A percentile compares a stretch with the other conserved stretches of the same genome.
Conservation (phyloP, 2,888 invertebrate genomes). For the Noctua janthina region DNA sequence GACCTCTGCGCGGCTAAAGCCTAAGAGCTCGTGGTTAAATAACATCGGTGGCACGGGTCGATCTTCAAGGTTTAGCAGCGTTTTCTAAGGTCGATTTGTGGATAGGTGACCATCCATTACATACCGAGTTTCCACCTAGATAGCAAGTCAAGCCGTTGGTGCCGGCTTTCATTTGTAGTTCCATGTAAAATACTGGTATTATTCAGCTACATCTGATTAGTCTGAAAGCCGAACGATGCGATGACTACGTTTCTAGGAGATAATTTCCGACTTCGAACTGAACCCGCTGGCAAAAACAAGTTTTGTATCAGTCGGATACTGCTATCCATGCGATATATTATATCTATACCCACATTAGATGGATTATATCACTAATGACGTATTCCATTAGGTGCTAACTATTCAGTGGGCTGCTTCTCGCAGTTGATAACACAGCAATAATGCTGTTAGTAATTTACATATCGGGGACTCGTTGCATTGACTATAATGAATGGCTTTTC, state of each 20-base stretch:
- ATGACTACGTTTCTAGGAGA: background rate
- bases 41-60: too few species aligned
- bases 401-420: constrained; percentile 47
- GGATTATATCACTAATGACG: constrained; percentile 65
- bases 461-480: constrained; percentile 23
- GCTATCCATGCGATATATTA: constrained; percentile 24
- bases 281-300: background rate
- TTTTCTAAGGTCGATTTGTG: too few species aligned
- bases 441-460: constrained; percentile 45
- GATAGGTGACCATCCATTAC: too few species aligned
- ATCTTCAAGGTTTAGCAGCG: too few species aligned
- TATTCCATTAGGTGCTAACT: constrained; percentile 62
- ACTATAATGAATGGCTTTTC: constrained; percentile 34
- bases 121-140: too few species aligned
- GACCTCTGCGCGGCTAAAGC: too few species aligned
- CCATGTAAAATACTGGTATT: background rate
- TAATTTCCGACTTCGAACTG: background rate
- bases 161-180: too few species aligned
- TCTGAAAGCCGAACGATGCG: too few species aligned
- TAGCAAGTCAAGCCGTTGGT: too few species aligned
- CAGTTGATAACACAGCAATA: constrained; percentile 46
- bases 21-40: too few species aligned
- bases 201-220: background rate
- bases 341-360: constrained; percentile 54
- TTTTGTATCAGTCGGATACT: constrained; percentile 30